Evolutionary conservation across 2,888 invertebrate genomes (phyloP).

Genomic region (Busseola fusca): DNA sequence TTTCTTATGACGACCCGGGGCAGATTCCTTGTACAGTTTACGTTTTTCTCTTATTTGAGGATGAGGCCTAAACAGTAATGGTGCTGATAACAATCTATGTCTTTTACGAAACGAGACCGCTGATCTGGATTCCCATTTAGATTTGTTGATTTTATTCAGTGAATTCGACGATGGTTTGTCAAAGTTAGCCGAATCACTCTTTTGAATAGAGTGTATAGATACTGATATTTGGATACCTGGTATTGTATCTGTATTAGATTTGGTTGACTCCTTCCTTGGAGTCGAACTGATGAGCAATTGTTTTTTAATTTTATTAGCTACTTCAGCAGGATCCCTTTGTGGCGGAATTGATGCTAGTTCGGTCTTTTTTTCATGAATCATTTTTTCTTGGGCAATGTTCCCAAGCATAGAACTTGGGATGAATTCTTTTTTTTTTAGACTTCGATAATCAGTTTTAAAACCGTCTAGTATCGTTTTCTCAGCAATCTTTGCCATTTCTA

Average conservation of each 20-base stretch:
- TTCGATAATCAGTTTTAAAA: neutral
- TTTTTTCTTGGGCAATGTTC: constrained; percentile 10
- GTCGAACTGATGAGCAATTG: neutral
- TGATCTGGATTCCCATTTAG: constrained; percentile 8
- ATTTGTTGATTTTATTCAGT: constrained; percentile 12
- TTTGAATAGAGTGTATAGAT: constrained; percentile 19
- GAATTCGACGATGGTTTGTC: neutral
- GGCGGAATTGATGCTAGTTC: neutral
- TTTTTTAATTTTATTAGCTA: neutral
- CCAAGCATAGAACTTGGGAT: neutral
- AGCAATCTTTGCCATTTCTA: constrained; percentile 20
- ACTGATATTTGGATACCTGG: neutral
- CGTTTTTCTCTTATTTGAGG: constrained; percentile 5
- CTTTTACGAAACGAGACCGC: neutral
- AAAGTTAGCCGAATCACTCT: neutral
- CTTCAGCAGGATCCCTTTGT: neutral
- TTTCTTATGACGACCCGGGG: neutral
- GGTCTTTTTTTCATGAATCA: neutral
- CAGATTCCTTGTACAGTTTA: neutral
- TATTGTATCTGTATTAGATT: neutral
- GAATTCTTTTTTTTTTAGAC: constrained; percentile 2
- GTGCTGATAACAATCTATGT: neutral
- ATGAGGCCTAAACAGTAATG: constrained; percentile 2
- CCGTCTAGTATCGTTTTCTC: constrained; percentile 10
- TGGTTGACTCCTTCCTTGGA: neutral